Evolutionary conservation across 2,113 vertebrate genomes (phyloP).

Genomic region (Silurus asotus): DNA sequence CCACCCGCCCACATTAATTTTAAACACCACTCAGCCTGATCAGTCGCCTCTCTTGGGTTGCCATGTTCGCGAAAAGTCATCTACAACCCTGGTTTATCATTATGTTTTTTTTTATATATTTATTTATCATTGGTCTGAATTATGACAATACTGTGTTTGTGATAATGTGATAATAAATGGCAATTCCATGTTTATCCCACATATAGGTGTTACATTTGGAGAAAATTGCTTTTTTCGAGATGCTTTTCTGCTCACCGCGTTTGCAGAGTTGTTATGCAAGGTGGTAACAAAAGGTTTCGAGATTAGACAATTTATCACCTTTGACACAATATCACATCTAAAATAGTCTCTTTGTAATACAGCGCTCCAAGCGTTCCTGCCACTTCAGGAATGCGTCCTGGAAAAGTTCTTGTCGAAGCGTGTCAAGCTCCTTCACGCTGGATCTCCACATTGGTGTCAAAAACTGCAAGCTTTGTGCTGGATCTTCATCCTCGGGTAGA

Average conservation of each 20-base stretch:
- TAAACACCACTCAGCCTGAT: slow-evolving; percentile 5
- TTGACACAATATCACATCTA: too few species aligned
- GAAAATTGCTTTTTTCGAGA: background rate
- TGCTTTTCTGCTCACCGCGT: background rate
- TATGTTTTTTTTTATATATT: too few species aligned
- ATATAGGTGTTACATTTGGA: background rate
- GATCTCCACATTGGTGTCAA: too few species aligned
- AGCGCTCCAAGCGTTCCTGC: too few species aligned
- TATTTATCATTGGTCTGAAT: background rate
- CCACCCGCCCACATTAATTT: slow-evolving; percentile 38
- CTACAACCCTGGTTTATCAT: background rate
- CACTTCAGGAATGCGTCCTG: too few species aligned
- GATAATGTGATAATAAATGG: background rate
- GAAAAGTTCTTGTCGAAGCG: too few species aligned
- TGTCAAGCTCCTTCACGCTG: too few species aligned
- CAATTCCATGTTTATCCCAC: background rate
- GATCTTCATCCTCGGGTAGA: too few species aligned
- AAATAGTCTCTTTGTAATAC: too few species aligned
- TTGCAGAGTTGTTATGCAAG: background rate
- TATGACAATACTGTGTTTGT: background rate
- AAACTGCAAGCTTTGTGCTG: too few species aligned
- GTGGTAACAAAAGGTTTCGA: too few species aligned
- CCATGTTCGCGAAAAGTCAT: background rate
- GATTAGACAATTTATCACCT: too few species aligned
- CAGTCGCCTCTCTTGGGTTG: background rate